Conservation (phyloP, 2,888 invertebrate genomes). For the Malacosoma neustria region DNA sequence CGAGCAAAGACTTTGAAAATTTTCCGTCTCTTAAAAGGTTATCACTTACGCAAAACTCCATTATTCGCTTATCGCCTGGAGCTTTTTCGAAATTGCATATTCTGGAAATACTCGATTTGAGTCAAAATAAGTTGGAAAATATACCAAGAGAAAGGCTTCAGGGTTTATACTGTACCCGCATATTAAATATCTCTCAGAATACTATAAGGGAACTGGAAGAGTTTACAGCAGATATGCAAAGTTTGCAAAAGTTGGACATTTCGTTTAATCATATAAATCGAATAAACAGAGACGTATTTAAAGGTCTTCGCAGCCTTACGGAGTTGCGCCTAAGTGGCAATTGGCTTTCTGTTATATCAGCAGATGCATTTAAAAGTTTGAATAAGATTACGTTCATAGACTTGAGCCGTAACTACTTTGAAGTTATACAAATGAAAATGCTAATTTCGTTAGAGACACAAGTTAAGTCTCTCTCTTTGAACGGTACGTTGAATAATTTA, state of each 20-base stretch:
- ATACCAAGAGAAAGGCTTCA: conserved; percentile 89
- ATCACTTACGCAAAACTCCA: conserved; percentile 82
- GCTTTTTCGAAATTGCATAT: conserved; percentile 86
- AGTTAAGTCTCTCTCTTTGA: conserved; percentile 82
- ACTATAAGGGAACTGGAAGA: conserved; percentile 86
- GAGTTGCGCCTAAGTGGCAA: conserved; percentile 89
- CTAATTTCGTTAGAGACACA: conserved; percentile 87
- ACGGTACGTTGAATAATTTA: conserved; percentile 81
- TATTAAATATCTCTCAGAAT: conserved; percentile 90
- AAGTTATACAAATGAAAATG: conserved; percentile 85
- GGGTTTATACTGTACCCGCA: conserved; percentile 81
- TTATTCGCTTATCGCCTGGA: conserved; percentile 87
- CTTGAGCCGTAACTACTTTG: conserved; percentile 88
- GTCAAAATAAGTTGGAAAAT: conserved; percentile 87
- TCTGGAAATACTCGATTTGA: conserved; percentile 85
- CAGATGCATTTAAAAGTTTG: conserved; percentile 84
- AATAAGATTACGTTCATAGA: conserved; percentile 85
- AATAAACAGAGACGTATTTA: conserved; percentile 84
- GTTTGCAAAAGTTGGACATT: conserved; percentile 85
- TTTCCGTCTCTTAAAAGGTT: conserved; percentile 86
- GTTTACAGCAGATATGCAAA: conserved; percentile 84
- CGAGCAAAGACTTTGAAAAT: conserved; percentile 89
- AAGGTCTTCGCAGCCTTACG: conserved; percentile 82
- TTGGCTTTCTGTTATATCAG: conserved; percentile 84
- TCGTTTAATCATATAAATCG: conserved; percentile 88